Percentiles rank a stretch among this genome's conserved stretches.
Evolutionary conservation across 1,140 invertebrate genomes (phyloP).

Genomic region (Penaeus vannamei): DNA sequence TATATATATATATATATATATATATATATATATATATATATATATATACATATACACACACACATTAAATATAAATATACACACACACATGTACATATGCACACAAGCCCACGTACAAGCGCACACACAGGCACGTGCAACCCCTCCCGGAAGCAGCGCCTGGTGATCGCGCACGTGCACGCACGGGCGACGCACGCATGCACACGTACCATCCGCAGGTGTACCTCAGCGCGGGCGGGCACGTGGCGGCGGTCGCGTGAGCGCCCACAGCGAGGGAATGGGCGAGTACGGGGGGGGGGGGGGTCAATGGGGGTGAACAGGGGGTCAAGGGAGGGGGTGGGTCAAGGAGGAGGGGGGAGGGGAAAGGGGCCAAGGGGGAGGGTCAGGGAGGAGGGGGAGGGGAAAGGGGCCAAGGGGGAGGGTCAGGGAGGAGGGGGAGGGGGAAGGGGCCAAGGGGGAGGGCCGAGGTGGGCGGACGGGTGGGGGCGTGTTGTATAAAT

Average conservation of each 20-base stretch:
- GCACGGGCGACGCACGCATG: neutral
- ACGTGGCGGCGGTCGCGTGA: neutral
- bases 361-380: neutral
- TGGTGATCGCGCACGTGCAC: too few species aligned
- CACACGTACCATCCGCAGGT: neutral
- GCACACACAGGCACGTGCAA: neutral
- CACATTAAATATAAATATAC: too few species aligned
- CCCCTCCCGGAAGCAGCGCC: neutral
- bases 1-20: too few species aligned
- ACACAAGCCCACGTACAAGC: too few species aligned
- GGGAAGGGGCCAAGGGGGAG: neutral
- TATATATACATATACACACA: too few species aligned
- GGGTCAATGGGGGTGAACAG: neutral
- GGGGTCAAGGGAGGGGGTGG: neutral
- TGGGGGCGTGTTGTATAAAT: neutral
- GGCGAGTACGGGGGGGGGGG: neutral
- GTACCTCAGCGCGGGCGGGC: neutral
- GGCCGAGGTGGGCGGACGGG: neutral
- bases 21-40: too few species aligned
- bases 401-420: neutral
- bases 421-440: neutral
- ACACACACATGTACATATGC: too few species aligned
- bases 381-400: neutral
- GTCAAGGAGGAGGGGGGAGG: neutral
- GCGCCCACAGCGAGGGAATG: neutral